Base-by-base conservation (phyloP, 1,140 invertebrate species). In the Arctopsyche grandis region DNA sequence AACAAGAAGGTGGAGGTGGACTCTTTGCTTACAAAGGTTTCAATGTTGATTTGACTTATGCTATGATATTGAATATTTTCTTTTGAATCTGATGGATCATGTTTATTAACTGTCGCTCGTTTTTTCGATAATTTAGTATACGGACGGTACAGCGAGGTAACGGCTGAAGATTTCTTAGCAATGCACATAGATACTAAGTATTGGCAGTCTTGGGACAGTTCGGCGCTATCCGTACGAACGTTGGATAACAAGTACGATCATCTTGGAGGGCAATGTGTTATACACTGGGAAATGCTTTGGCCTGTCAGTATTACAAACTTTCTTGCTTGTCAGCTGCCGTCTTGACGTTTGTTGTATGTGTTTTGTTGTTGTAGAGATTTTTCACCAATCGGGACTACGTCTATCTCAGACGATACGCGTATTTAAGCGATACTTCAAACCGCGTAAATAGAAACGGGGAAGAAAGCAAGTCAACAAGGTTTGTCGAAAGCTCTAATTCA, bases 271-370 rank as follows among this genome's bases (percentile, higher is more conserved):
- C 94, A 96, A 86, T 86, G 84, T 0, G 86, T 96, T 24, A 89
- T 96, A 70, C 95, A 96, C 84, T 97, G 95, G 95, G 95, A 96
- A 88, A 94, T 95, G 86, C 88, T 93, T 79, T 96, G 95, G 94
- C 95, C 95, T 82, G 93, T 94, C 86, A 90, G 90, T 89, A 48
- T 63, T 12, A 1, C 44, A 24, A 58, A 26, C 14, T 46, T 26
- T 3, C 70, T 48, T 44, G 60, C 10, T n/a, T 44, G 12, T 38
- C 4, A 14, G n/a, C 7, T 4, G 9, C n/a, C 60, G 71, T 9
- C 14, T 19, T n/a, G n/a, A 80, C 21, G 19, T 78, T 46, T 69
- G 71, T 26, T 71, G n/a, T 58, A 4, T 66, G 3, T 22, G 1
- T 66, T 26, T 66, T 66, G 19, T 26, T 0, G 73, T 85, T 83